Conservation (phyloP, 1,140 invertebrate genomes). For the Sminthurinus signatus region DNA sequence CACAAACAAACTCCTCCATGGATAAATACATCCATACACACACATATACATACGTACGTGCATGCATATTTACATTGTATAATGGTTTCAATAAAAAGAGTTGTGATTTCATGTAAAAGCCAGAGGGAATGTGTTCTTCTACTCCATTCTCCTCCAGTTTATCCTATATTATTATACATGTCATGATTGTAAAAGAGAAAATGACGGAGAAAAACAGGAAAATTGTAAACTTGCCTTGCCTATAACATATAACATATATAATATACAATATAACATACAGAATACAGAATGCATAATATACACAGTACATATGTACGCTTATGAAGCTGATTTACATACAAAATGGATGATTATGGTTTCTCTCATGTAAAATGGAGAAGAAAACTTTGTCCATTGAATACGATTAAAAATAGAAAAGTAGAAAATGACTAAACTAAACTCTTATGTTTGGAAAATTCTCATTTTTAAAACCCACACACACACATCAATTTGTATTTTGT, state of each 20-base stretch:
- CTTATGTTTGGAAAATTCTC: background rate
- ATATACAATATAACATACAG: no score
- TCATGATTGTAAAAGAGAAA: conserved; percentile 3
- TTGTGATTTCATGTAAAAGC: background rate
- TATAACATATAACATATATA: no score
- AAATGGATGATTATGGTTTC: background rate
- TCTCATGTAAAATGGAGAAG: background rate
- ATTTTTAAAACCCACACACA: background rate
- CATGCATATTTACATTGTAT: background rate
- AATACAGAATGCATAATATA: no score
- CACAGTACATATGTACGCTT: no score
- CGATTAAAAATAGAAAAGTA: background rate
- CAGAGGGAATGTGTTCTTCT: background rate
- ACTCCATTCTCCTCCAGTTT: no score
- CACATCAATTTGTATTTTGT: no score
- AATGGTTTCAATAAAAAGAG: background rate
- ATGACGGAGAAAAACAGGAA: background rate
- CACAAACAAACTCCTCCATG: no score
- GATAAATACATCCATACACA: background rate
- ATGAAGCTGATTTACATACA: background rate
- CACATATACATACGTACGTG: background rate
- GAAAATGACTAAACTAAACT: background rate
- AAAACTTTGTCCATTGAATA: conserved; percentile 2
- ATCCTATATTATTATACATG: no score
- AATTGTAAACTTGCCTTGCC: no score